Evolutionary conservation across 2,797 vertebrate genomes (phyloP), one percentile per base, ranked within the genome.

Genomic region (Aldrovandia affinis): DNA sequence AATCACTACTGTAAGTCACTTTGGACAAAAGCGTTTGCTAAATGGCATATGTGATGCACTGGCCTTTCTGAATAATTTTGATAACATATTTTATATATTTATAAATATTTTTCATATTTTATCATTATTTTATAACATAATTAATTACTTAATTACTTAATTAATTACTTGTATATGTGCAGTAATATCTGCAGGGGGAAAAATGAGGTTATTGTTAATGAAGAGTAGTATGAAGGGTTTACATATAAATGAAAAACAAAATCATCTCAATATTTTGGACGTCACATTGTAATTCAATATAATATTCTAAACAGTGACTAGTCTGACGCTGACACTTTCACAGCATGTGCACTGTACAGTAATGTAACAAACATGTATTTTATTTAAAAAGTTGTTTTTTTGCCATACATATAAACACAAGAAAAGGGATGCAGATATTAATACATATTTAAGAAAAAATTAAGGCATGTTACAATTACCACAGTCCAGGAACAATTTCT

Each of bases 341-440:
- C 47, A 50, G 47, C 12, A 50, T 50, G 6, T 50, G 47, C 1
- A 50, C 47, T 50, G 47, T 12, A 50, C 47, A 2, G 6, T 50
- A 12, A 6, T 50, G 47, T 12, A 0, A 6, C 12, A 5, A 50
- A 50, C n/a, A 50, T 50, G 47, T 77, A 77, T 47, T 73, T 77
- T 77, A 77, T 77, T 77, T 42, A 77, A 70, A 70, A 1, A 47
- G 20, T n/a, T 77, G 20, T 77, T 47, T n/a, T n/a, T n/a, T 44
- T 15, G 55, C 22, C 22, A 47, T 44, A 33, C 3, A 77, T 47
- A 77, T 25, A 73, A 73, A 22, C 22, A 47, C 7, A 5, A 47
- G 6, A 8, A n/a, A 42, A 75, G n/a, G 47, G 42, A 2, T 6
- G 5, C 22, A 77, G 36, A 44, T 77, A n/a, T 36, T 0, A 77